Evolutionary conservation across 2,113 vertebrate species (phyloP).

Genomic region (Ursus arctos): DNA sequence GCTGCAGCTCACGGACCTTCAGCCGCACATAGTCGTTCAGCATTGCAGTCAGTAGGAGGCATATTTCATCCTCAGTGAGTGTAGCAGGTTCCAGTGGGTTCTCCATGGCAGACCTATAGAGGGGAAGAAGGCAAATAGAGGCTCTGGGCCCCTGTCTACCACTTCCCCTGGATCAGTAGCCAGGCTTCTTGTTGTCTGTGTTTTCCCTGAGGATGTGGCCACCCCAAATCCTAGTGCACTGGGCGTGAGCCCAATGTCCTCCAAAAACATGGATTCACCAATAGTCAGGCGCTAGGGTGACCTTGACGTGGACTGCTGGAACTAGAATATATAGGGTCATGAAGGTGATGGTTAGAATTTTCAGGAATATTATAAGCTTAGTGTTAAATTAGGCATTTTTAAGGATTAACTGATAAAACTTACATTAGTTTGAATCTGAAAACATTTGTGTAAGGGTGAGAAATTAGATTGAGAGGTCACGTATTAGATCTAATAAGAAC

Average conservation of each 20-base stretch:
- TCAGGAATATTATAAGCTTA: no score
- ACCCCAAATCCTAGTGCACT: neutral
- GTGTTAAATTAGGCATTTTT: no score
- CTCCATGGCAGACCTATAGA: conserved; percentile 90
- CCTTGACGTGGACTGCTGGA: no score
- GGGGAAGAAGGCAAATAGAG: neutral
- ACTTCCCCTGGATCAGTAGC: neutral
- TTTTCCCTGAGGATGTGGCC: neutral
- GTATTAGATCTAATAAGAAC: no score
- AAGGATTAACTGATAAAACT: no score
- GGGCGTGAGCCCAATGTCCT: neutral
- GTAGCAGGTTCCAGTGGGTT: conserved; percentile 86
- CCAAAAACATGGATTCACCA: neutral
- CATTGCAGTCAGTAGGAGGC: conserved; percentile 91
- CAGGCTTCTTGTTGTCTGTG: neutral
- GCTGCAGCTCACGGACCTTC: conserved; percentile 89
- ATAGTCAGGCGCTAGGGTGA: no score
- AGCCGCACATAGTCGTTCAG: conserved; percentile 85
- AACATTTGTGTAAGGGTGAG: no score
- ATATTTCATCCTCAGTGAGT: conserved; percentile 92
- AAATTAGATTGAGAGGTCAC: no score
- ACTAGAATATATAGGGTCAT: no score
- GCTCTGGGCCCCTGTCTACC: neutral
- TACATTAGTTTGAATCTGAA: no score
- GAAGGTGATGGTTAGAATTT: no score